Evolutionary conservation across 2,797 vertebrate species (phyloP).

Genomic region (Ctenosaura bakeri): DNA sequence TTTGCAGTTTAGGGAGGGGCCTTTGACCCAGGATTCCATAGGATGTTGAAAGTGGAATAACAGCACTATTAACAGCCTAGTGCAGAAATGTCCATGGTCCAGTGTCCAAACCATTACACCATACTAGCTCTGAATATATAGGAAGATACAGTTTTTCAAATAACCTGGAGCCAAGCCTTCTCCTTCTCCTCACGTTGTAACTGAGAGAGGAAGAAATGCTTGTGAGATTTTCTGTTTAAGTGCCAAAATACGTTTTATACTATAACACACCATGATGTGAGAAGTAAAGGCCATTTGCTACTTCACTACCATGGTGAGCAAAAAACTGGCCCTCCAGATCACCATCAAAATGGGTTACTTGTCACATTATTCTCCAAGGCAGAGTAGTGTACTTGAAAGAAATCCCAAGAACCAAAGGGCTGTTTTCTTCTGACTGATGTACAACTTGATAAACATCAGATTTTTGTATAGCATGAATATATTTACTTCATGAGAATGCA

Average conservation of each 20-base stretch:
- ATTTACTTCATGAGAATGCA: neutral
- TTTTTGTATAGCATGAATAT: neutral
- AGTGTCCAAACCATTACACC: too few species aligned
- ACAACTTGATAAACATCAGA: slow-evolving; percentile 1
- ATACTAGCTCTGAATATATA: too few species aligned
- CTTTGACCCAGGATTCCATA: too few species aligned
- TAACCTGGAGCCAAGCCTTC: neutral
- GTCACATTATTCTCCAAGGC: slow-evolving; percentile 76
- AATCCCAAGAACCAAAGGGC: neutral
- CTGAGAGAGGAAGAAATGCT: neutral
- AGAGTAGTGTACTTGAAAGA: slow-evolving; percentile 61
- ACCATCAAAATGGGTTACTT: slow-evolving; percentile 59
- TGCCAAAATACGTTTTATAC: neutral
- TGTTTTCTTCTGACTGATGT: neutral
- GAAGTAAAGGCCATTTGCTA: neutral
- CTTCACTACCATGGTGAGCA: neutral
- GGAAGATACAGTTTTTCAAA: too few species aligned
- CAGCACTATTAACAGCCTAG: too few species aligned
- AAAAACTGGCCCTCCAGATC: neutral
- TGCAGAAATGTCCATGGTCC: too few species aligned
- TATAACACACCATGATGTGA: neutral
- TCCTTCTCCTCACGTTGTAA: neutral
- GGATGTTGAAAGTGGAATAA: too few species aligned
- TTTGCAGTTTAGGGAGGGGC: too few species aligned
- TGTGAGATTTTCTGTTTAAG: neutral